phyloP scores from a whole-genome alignment of 2,113 vertebrate genomes.

The Perca schrenkii region DNA sequence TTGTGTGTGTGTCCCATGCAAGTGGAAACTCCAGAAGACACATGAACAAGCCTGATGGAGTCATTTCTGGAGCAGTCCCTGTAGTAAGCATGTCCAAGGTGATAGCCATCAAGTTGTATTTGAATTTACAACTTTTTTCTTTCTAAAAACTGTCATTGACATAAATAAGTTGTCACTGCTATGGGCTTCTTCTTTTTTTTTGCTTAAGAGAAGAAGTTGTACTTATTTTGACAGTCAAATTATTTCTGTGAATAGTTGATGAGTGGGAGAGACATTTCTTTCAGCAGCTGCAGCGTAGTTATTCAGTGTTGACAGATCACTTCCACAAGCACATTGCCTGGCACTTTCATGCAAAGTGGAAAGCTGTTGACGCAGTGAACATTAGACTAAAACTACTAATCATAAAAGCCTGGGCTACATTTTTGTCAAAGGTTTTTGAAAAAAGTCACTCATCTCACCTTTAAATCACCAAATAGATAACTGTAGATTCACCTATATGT shows the following conservation, averaged over 20 bases:
- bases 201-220: conserved; percentile 7
- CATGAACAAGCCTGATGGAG: conserved; percentile 39
- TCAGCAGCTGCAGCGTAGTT: conserved; percentile 16
- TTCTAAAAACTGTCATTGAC: conserved; percentile 29
- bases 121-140: too few species aligned
- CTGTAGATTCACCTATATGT: too few species aligned
- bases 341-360: conserved; percentile 31
- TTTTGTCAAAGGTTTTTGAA: not conserved
- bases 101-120: conserved; percentile 40
- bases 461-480: not conserved
- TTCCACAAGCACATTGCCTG: conserved; percentile 15
- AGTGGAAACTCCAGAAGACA: conserved; percentile 51
- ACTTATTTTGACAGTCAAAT: conserved; percentile 38
- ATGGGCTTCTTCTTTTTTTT: conserved; percentile 17
- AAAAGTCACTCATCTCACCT: not conserved
- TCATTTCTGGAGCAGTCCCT: conserved; percentile 51
- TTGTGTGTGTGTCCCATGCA: conserved; percentile 20
- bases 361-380: not conserved
- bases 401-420: not conserved
- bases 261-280: conserved; percentile 34
- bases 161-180: conserved; percentile 38
- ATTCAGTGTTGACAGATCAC: conserved; percentile 28
- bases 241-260: conserved; percentile 29
- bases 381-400: not conserved
- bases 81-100: conserved; percentile 60